phyloP scores from a whole-genome alignment of 2,797 vertebrate species.

The Urosaurus nigricauda region DNA sequence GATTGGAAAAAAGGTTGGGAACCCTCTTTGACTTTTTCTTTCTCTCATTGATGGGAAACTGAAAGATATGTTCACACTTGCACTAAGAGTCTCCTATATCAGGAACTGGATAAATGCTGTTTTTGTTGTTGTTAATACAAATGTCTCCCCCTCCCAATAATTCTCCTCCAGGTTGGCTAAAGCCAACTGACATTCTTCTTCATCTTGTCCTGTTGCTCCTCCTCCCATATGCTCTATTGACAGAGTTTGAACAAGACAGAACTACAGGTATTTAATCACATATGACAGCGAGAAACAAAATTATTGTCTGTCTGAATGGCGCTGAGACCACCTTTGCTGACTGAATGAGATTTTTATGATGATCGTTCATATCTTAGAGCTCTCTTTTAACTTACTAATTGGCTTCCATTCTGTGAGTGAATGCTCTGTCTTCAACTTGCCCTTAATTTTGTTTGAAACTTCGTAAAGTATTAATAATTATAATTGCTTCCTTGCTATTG shows the following conservation, averaged over 20 bases:
- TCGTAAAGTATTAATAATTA: constrained; percentile 39
- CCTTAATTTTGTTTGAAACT: constrained; percentile 21
- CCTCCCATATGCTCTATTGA: not conserved
- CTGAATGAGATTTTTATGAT: constrained; percentile 6
- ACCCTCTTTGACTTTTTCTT: too few relatives aligned
- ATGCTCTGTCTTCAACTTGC: not conserved
- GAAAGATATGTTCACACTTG: too few relatives aligned
- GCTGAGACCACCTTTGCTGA: not conserved
- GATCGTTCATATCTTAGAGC: not conserved
- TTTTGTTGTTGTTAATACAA: too few relatives aligned
- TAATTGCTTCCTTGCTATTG: constrained; percentile 13
- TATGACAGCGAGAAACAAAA: not conserved
- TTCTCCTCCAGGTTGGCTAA: not conserved
- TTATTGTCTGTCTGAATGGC: not conserved
- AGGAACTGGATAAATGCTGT: too few relatives aligned
- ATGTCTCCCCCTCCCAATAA: not conserved
- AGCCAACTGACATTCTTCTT: not conserved
- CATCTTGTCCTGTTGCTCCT: not conserved
- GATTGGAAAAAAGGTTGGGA: not conserved
- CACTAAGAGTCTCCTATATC: too few relatives aligned
- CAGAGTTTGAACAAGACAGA: not conserved
- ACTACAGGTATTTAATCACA: not conserved
- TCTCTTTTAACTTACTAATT: constrained; percentile 28
- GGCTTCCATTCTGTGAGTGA: constrained; percentile 2
- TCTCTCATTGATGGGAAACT: too few relatives aligned